These are phyloP conservation scores for Geotrypetes seraphini DNA, from an alignment of 2,797 vertebrate genomes.

Conservation along the genomic window DNA sequence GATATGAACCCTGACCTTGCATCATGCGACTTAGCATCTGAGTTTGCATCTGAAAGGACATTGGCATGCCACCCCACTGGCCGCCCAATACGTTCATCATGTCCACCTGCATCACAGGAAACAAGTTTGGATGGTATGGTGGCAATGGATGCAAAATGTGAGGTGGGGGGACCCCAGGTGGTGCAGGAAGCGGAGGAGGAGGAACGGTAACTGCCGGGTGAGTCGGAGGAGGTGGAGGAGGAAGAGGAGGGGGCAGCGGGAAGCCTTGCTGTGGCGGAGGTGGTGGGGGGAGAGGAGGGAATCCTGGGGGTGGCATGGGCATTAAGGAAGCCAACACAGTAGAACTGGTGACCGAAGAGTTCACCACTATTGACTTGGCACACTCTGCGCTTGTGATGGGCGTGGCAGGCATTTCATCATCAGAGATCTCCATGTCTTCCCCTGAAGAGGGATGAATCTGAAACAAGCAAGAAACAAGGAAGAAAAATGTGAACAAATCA, in stretches of 20 bases:
- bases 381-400: constrained; percentile 75
- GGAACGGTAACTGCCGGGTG: constrained; percentile 63
- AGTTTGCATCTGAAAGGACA: constrained; percentile 98
- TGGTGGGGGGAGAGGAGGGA: constrained; percentile 63
- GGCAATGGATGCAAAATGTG: constrained; percentile 73
- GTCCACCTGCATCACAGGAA: constrained; percentile 85
- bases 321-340: constrained; percentile 64
- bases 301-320: constrained; percentile 67
- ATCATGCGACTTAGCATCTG: constrained; percentile 96
- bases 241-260: constrained; percentile 62
- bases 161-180: constrained; percentile 66
- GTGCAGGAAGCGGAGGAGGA: constrained; percentile 38
- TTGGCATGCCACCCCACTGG: constrained; percentile 87
- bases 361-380: constrained; percentile 79
- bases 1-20: constrained; percentile 77
- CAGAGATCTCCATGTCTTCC: constrained; percentile 98
- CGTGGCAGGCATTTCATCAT: constrained; percentile 84
- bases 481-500: constrained; percentile 17
- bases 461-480: constrained; percentile 2
- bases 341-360: constrained; percentile 59
- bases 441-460: constrained; percentile 87
- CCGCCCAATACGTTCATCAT: constrained; percentile 82
- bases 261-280: constrained; percentile 63
- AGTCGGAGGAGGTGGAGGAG: constrained; percentile 52
- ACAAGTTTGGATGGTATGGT: constrained; percentile 71